Evolutionary conservation across 2,797 vertebrate genomes (phyloP).

Genomic region (Protosalanx chinensis): DNA sequence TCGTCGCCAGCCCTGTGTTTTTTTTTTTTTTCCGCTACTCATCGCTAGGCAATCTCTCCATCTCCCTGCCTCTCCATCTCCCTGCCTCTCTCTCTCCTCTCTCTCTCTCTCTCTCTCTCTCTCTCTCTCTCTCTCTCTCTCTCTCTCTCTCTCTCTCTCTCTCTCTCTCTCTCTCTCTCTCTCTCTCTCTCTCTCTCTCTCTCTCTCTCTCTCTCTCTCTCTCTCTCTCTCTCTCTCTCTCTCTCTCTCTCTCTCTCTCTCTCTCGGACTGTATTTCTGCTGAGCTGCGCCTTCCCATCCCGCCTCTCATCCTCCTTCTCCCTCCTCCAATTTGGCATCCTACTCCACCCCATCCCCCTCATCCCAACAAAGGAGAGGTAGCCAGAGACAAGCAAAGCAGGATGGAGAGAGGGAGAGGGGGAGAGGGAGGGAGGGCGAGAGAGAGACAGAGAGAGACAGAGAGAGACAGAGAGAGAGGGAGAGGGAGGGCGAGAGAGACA

Average conservation of each 20-base stretch:
- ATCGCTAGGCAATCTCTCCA: constrained; percentile 21
- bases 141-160: constrained; percentile 28
- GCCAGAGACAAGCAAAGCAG: constrained; percentile 32
- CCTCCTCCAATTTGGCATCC: constrained; percentile 11
- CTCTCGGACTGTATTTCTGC: constrained; percentile 35
- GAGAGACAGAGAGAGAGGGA: constrained; percentile 36
- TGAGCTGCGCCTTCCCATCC: constrained; percentile 42
- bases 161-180: constrained; percentile 23
- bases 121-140: constrained; percentile 24
- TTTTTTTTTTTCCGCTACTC: constrained; percentile 19
- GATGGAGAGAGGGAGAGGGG: background rate
- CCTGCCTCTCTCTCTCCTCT: constrained; percentile 23
- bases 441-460: constrained; percentile 28
- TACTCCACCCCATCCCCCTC: constrained; percentile 12
- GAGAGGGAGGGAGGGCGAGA: background rate
- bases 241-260: background rate
- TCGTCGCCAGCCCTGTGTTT: constrained; percentile 5
- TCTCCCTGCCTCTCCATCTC: constrained; percentile 25
- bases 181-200: constrained; percentile 30
- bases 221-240: constrained; percentile 17
- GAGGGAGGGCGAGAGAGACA: background rate
- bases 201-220: constrained; percentile 16
- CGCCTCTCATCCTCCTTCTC: constrained; percentile 33
- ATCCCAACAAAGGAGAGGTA: constrained; percentile 36
- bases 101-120: background rate